These are phyloP conservation scores for Meloidogyne chitwoodi DNA, from an alignment of 1,140 invertebrate genomes.

Conservation along the genomic window DNA sequence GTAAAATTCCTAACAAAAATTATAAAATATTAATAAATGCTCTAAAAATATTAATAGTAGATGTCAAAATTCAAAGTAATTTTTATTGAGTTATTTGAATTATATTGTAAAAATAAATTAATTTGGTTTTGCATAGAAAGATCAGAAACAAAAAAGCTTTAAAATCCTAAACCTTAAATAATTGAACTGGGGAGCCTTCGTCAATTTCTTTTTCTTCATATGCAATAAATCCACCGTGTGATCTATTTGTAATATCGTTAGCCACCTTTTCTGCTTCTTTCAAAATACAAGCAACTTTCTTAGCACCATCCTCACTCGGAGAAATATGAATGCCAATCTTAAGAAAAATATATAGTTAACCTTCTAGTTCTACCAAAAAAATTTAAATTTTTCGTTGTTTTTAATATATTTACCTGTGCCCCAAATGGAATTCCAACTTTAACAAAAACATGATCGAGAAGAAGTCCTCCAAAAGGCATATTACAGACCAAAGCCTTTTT, in stretches of 20 bases:
- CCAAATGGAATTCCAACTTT: constrained; percentile 69
- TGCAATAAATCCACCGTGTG: constrained; percentile 51
- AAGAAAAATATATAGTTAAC: not conserved
- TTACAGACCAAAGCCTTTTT: constrained; percentile 80
- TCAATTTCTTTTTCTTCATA: constrained; percentile 66
- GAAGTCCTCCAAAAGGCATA: constrained; percentile 76
- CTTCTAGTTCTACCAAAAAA: not conserved
- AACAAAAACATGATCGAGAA: constrained; percentile 82
- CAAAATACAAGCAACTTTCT: constrained; percentile 70
- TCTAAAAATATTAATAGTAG: not conserved
- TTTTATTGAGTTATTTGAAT: no score
- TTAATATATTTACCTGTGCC: constrained; percentile 60
- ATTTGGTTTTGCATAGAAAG: no score
- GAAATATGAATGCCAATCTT: constrained; percentile 67
- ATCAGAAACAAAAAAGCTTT: no score
- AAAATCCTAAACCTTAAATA: constrained; percentile 2
- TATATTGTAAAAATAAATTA: no score
- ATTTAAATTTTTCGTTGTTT: constrained; percentile 19
- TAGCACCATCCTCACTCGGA: constrained; percentile 68
- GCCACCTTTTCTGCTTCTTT: constrained; percentile 70
- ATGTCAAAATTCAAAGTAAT: no score
- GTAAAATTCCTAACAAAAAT: constrained; percentile 48
- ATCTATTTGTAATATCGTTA: constrained; percentile 59
- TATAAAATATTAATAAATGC: not conserved
- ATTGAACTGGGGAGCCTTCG: constrained; percentile 64